These are phyloP conservation scores for Boloria selene DNA, from an alignment of 2,888 invertebrate genomes.

Conservation along the genomic window DNA sequence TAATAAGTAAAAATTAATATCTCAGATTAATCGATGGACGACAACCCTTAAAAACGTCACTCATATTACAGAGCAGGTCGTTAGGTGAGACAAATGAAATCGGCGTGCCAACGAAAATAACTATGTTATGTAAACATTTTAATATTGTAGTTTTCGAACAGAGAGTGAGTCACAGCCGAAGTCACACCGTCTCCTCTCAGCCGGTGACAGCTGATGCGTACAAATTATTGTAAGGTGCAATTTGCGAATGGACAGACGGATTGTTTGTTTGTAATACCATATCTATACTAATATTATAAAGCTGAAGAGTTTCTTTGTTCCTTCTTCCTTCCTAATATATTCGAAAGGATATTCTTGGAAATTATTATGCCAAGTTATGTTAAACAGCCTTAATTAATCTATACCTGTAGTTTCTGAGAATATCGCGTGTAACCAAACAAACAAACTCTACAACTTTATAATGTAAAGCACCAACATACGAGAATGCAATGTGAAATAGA, in stretches of 20 bases:
- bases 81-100: conserved; percentile 28
- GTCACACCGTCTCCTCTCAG: background rate
- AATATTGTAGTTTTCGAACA: conserved; percentile 17
- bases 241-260: conserved; percentile 1
- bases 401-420: too few relatives aligned
- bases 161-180: conserved; percentile 12
- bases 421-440: too few relatives aligned
- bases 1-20: background rate
- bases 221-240: conserved; percentile 6
- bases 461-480: too few relatives aligned
- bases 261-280: background rate
- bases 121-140: conserved; percentile 30
- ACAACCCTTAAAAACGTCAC: conserved; percentile 11
- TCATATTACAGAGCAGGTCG: conserved; percentile 12
- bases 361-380: too few relatives aligned
- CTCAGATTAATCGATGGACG: background rate
- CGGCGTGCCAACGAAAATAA: conserved; percentile 27
- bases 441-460: too few relatives aligned
- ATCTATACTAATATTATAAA: background rate
- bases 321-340: too few relatives aligned
- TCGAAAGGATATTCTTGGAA: too few relatives aligned
- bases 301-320: too few relatives aligned
- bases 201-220: conserved; percentile 19
- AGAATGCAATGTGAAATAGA: too few relatives aligned
- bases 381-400: too few relatives aligned